Conservation (phyloP, 2,888 invertebrate species). For the Cryptophagus acutangulus region DNA sequence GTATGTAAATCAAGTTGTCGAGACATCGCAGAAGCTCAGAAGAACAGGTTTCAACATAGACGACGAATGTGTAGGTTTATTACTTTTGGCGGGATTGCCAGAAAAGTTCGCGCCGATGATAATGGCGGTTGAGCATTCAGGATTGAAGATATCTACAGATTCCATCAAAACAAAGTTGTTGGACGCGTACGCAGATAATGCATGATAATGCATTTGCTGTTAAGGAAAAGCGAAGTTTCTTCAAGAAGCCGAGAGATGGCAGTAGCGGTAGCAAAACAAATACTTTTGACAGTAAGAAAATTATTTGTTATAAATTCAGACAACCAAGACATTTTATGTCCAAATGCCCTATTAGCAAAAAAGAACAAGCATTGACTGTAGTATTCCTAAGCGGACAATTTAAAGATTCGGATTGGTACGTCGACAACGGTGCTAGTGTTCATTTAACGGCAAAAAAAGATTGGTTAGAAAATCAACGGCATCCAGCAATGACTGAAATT, state of each 20-base stretch:
- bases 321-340: constrained; percentile 10
- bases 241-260: too few species aligned
- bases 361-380: constrained; percentile 29
- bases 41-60: constrained; percentile 22
- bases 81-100: constrained; percentile 12
- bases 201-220: neutral
- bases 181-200: constrained; percentile 17
- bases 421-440: constrained; percentile 21
- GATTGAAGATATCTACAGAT: constrained; percentile 25
- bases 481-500: constrained; percentile 17
- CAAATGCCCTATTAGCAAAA: constrained; percentile 8
- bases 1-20: constrained; percentile 26
- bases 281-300: neutral
- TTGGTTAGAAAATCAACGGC: constrained; percentile 21
- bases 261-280: neutral
- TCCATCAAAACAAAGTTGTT: constrained; percentile 28
- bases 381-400: constrained; percentile 25
- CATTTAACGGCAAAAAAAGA: constrained; percentile 23
- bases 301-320: constrained; percentile 13
- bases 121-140: constrained; percentile 28
- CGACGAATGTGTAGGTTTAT: constrained; percentile 20
- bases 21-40: constrained; percentile 20
- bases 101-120: constrained; percentile 23
- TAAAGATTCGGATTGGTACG: constrained; percentile 31
- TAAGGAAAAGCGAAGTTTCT: too few species aligned